Evolutionary conservation across 2,113 vertebrate genomes (phyloP), one percentile per base, ranked within the genome.

Genomic region (Oreotrochilus melanogaster): DNA sequence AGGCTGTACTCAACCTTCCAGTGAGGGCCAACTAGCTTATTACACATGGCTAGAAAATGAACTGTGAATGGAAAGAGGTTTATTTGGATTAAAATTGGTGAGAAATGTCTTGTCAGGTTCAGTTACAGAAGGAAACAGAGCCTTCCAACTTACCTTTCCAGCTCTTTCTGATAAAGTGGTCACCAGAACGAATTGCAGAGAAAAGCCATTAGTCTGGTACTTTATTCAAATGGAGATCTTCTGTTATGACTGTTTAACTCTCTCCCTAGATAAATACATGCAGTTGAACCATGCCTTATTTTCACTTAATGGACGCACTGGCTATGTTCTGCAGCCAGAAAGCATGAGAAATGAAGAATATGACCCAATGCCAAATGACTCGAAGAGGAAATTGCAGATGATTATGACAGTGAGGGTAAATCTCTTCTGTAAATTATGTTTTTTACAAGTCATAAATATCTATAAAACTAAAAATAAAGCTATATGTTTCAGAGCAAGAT

Each of bases 251-350:
- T 61, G 24, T 96, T 74, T 31, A 22, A 79, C 76, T 89, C 79
- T 93, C 61, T 92, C 74, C 65, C 42, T 94, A 99, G 99, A 99
- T 96, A 99, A 99, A 95, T 99, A 97, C 97, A 99, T 98, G 97
- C 99, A 99, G 78, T 70, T 99, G 96, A 99, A 99, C 96, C 98
- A 98, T 13, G 98, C 99, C 60, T 96, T 99, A 94, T 99, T 99
- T 95, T 98, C 98, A 73, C 97, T 99, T 93, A 99, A 99, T 5
- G 99, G 99, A 61, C 76, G 88, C 12, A 99, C 98, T 0, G 99
- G 99, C 61, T 99, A 98, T 5, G 98, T 99, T 62, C 98, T 99
- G n/a, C 99, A 99, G 96, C 99, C 99, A 0, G 99, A 99, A 97
- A 91, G 98, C 85, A 99, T 99, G 99, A 97, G 99, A n/a, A 84